Evolutionary conservation across 2,797 vertebrate species (phyloP).

Genomic region (Sebastes hubbsi): DNA sequence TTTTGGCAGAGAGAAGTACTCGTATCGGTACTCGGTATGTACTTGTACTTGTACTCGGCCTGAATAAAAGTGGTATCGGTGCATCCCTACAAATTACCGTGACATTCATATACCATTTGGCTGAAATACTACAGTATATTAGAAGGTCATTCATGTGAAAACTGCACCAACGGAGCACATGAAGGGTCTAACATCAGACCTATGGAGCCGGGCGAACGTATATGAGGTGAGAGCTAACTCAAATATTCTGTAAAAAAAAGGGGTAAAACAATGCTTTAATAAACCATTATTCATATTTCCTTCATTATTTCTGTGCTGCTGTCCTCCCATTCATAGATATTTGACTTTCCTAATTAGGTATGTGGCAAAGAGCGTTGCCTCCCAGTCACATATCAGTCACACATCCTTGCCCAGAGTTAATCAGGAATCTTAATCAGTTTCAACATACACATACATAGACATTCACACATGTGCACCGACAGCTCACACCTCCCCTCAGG

Average conservation of each 20-base stretch:
- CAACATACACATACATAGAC: not conserved
- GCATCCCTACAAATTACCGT: too few relatives aligned
- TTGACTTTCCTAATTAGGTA: not conserved
- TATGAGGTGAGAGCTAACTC: not conserved
- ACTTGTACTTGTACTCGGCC: too few relatives aligned
- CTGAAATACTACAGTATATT: not conserved
- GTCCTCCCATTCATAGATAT: not conserved
- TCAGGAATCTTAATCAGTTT: constrained; percentile 11
- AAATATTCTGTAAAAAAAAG: not conserved
- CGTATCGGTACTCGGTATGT: too few relatives aligned
- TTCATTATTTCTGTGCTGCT: not conserved
- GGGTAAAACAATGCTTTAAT: not conserved
- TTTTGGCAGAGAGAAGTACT: too few relatives aligned
- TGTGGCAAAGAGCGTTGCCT: not conserved
- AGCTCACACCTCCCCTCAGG: not conserved
- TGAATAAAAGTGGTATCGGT: too few relatives aligned
- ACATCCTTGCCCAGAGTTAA: not conserved
- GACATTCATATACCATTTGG: too few relatives aligned
- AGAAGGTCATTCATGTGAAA: not conserved
- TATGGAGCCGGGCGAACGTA: not conserved
- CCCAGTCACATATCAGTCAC: not conserved
- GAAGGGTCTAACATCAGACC: not conserved
- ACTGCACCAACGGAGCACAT: not conserved
- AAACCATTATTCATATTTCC: not conserved
- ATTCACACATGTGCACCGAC: not conserved